These are phyloP conservation scores for Ichneumoninae sp. DNA, from an alignment of 2,888 invertebrate species.

Conservation along the genomic window DNA sequence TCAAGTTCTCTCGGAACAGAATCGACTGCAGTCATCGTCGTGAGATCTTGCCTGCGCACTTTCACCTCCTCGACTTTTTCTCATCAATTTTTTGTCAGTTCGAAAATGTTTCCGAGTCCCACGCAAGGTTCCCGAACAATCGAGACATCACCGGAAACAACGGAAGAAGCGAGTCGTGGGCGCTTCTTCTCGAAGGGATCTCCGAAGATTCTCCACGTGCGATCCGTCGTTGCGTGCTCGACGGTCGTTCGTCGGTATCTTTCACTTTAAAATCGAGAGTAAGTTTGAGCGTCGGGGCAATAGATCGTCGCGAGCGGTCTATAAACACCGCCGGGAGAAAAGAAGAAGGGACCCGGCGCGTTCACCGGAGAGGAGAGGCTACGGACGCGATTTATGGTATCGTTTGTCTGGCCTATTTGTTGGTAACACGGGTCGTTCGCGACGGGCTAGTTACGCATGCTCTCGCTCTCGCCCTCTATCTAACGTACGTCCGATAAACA, in stretches of 20 bases:
- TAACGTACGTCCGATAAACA: conserved; percentile 50
- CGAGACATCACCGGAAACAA: neutral
- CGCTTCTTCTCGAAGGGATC: neutral
- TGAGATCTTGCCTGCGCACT: no score
- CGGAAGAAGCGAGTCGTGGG: neutral
- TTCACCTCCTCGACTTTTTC: no score
- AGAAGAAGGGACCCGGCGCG: neutral
- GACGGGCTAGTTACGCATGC: conserved; percentile 44
- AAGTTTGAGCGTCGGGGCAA: conserved; percentile 5
- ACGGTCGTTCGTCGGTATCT: neutral
- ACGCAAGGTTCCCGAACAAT: neutral
- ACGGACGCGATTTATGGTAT: conserved; percentile 58
- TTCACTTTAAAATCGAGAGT: conserved; percentile 50
- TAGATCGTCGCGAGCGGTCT: neutral
- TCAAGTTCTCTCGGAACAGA: no score
- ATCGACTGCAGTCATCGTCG: no score
- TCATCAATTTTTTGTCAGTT: no score
- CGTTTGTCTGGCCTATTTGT: conserved; percentile 67
- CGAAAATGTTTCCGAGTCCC: neutral
- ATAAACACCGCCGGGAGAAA: neutral
- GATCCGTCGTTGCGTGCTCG: conserved; percentile 3
- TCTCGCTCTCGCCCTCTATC: conserved; percentile 9
- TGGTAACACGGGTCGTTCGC: conserved; percentile 47
- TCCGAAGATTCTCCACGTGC: neutral
- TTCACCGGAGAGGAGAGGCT: conserved; percentile 8